Evolutionary conservation across 2,888 invertebrate genomes (phyloP).

Genomic region (Zygogramma bicolorata): DNA sequence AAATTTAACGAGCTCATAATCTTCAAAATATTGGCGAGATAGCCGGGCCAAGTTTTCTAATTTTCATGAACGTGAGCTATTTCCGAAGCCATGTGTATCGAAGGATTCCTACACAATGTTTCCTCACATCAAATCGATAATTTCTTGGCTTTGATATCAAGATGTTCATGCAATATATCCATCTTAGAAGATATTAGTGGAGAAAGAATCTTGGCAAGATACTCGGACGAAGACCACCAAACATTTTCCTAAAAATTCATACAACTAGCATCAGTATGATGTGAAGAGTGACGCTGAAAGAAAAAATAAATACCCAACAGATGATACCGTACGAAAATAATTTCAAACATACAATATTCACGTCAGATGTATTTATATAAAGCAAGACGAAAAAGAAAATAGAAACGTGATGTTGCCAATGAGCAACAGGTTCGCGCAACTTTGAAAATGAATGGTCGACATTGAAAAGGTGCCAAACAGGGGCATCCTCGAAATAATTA

Average conservation of each 20-base stretch:
- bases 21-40: neutral
- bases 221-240: too few relatives aligned
- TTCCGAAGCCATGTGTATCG: neutral
- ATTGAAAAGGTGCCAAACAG: neutral
- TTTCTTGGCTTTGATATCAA: neutral
- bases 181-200: neutral
- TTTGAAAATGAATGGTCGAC: neutral
- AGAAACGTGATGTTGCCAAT: neutral
- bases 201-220: neutral
- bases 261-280: neutral
- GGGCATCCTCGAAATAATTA: neutral
- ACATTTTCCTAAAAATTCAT: neutral
- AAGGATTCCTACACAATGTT: neutral
- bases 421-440: neutral
- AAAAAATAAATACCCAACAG: neutral
- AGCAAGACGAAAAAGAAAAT: neutral
- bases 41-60: neutral
- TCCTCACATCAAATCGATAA: neutral
- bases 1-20: neutral
- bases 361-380: slow-evolving; percentile 9
- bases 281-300: neutral
- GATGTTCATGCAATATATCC: neutral
- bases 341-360: neutral
- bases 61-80: neutral
- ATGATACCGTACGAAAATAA: slow-evolving; percentile 3